Conservation (phyloP, 2,797 vertebrate genomes). For the Morus bassanus region DNA sequence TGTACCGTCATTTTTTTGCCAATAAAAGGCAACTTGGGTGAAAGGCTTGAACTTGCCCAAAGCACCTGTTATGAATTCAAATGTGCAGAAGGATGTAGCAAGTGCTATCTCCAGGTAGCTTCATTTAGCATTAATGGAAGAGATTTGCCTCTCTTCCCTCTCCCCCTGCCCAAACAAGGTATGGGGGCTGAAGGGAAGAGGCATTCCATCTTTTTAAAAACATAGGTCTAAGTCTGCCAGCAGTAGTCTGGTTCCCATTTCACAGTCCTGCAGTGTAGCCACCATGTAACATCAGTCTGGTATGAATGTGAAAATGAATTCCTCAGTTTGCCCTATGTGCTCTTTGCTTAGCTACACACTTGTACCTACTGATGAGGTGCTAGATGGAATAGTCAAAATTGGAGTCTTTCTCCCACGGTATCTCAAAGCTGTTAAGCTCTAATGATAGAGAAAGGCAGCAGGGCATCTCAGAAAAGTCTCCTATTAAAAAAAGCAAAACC, state of each 20-base stretch:
- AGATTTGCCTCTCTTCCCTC: neutral
- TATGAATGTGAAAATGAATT: neutral
- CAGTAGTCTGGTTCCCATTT: neutral
- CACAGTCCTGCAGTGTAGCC: neutral
- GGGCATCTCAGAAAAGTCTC: neutral
- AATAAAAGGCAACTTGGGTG: neutral
- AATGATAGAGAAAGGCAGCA: neutral
- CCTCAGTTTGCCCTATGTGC: neutral
- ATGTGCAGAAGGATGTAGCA: neutral
- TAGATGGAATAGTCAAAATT: neutral
- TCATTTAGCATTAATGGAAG: neutral
- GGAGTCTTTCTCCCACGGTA: neutral
- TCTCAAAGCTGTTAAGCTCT: neutral
- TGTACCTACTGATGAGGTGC: neutral
- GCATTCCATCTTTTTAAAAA: neutral
- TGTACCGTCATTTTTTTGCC: neutral
- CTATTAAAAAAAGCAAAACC: neutral
- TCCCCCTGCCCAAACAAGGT: neutral
- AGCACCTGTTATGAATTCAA: neutral
- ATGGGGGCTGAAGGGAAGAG: neutral
- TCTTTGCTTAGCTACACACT: neutral
- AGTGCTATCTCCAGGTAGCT: neutral
- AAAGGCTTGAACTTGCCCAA: neutral
- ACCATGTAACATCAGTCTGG: neutral
- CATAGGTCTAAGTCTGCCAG: neutral